Base-by-base conservation (phyloP, 2,888 invertebrate species). In the Hirtodrosophila trivittata region DNA sequence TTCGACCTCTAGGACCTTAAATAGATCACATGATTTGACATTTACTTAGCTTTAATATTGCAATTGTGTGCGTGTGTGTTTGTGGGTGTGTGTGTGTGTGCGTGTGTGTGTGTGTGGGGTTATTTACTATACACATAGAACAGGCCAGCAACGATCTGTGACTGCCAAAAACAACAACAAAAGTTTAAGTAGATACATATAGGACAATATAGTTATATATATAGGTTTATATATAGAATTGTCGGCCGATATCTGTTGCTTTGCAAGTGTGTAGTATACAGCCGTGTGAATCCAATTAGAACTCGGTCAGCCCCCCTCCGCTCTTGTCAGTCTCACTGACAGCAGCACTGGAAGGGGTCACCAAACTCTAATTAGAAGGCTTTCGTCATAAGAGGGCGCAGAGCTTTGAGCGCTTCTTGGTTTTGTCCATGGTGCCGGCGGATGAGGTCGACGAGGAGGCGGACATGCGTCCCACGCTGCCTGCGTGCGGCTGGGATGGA, bases 371-470 rank as follows among this genome's bases (percentile, higher is more conserved):
- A 89, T 89, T 89, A 80, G 89, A 89, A 16, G 90, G 88, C 60
- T 90, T 90, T 88, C 90, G 91, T 91, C 91, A 91, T 89, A 91
- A 90, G 12, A 91, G 85, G 39, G 90, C 87, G 71, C 91, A 91
- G 55, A 91, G 69, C 75, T 91, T 91, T 70, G 91, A 91, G 38
- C 90, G 90, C 58, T 89, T 90, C 72, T 91, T 91, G 38, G 82
- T 84, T 71, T 90, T 91, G 56, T 90, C 90, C 41, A 85, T 65
- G 8, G 88, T 85, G 35, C 87, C 84, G 3, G 88, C 80, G 1
- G 88, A 87, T 18, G 89, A 88, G 38, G 84, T 82, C 14, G 88
- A 88, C 1, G 88, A 89, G n/a, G 88, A 89, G 14, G 89, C 86
- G 1, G 88, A 89, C 87, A 89, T 89, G 46, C 89, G 89, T 12